phyloP scores from a whole-genome alignment of 2,888 invertebrate genomes.

The Nymphalis urticae region DNA sequence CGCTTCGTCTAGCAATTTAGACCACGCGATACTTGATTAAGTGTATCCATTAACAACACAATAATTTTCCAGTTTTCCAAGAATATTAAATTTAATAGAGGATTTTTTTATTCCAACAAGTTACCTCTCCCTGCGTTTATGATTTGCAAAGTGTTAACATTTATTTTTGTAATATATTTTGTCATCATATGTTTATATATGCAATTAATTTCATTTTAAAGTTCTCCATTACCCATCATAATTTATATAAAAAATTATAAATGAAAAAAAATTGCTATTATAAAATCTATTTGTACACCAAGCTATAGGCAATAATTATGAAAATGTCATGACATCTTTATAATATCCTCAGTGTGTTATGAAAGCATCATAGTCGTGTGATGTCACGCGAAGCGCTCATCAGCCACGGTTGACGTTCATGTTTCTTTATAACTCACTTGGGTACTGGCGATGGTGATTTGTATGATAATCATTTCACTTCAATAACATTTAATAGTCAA shows the following conservation, averaged over 20 bases:
- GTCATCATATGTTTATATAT: too few relatives aligned
- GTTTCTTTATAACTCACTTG: conserved; percentile 56
- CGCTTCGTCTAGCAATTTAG: conserved; percentile 1
- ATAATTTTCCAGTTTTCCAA: too few relatives aligned
- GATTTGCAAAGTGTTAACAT: too few relatives aligned
- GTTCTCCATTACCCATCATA: too few relatives aligned
- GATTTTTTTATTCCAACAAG: too few relatives aligned
- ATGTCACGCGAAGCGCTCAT: conserved; percentile 70
- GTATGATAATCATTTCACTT: conserved; percentile 10
- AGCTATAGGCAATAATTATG: conserved; percentile 31
- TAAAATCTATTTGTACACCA: conserved; percentile 23
- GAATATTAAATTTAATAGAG: too few relatives aligned
- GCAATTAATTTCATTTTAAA: too few relatives aligned
- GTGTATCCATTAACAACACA: background rate
- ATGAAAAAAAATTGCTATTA: conserved; percentile 4
- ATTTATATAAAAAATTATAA: too few relatives aligned
- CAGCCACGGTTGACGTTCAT: conserved; percentile 50
- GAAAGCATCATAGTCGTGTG: conserved; percentile 36
- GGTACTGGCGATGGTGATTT: conserved; percentile 43
- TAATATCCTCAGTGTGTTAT: conserved; percentile 36
- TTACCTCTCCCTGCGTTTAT: too few relatives aligned
- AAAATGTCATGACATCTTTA: conserved; percentile 39
- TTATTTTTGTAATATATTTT: too few relatives aligned
- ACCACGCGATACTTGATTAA: background rate
- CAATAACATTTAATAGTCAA: conserved; percentile 6